Base-by-base conservation (phyloP, 1,140 invertebrate species). In the Cephus cinctus region DNA sequence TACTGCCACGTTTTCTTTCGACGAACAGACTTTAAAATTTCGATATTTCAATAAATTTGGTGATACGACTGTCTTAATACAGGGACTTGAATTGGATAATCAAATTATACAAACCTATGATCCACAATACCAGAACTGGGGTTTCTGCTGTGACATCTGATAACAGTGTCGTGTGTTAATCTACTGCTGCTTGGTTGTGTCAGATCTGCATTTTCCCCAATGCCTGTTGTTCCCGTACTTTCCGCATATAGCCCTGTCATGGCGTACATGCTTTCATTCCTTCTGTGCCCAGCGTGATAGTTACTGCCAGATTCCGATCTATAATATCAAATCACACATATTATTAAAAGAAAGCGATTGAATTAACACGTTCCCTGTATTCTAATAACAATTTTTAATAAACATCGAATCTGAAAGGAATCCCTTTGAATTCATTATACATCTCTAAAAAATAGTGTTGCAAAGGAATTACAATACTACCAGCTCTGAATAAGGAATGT, bases 231-330 rank as follows among this genome's bases (percentile, higher is more conserved):
- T 40, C 78, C 79, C 21, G 81, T 78, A 11, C 81, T 82, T 55
- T 89, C 87, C 34, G 86, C 85, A 65, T 90, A 90, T 12, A 90
- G 78, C n/a, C 88, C 88, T 15, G 88, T 90, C 87, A 90, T 89
- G 22, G 87, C 86, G 70, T 90, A 90, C 86, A 89, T 89, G 56
- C 87, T 89, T 71, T 90, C 88, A 78, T 89, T 88, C 63, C 87
- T 81, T 62, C 87, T 82, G 67, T 81, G 80, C 2, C 79, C 80
- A 30, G 73, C 56, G 48, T 75, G 67, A 58, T 78, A 75, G 57
- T 72, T 73, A 42, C 73, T 72, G 15, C 67, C 77, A 4, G 74
- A 76, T 52, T 75, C 73, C 8, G 73, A 76, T 43, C 73, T 75
- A 47, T 12, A 39, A 36, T 30, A n/a, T n/a, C n/a, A n/a, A n/a